Conservation (phyloP, 2,888 invertebrate genomes). For the Isoperla grammatica region DNA sequence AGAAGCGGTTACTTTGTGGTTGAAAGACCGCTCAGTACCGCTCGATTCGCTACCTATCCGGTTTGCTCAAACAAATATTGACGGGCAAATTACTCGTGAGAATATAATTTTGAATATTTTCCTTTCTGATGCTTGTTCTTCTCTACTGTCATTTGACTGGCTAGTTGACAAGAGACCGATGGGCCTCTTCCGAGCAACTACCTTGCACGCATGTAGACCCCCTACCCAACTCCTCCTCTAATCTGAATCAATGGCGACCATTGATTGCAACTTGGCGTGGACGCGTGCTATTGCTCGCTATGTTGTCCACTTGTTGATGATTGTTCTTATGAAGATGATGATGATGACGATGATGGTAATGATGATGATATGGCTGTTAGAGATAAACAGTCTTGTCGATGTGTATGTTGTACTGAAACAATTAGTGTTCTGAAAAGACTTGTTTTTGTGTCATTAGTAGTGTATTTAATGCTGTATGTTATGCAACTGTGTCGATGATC, state of each 20-base stretch:
- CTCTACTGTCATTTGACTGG: too few relatives aligned
- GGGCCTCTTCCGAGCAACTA: too few relatives aligned
- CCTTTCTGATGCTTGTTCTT: too few relatives aligned
- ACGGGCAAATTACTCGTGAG: conserved; percentile 28
- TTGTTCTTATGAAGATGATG: background rate
- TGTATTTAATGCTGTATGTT: conserved; percentile 21
- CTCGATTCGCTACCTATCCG: background rate
- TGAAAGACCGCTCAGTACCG: conserved; percentile 16
- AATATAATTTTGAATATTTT: conserved; percentile 18
- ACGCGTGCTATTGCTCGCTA: conserved; percentile 4
- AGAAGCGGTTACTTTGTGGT: conserved; percentile 23
- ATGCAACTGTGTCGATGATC: conserved; percentile 33
- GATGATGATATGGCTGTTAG: conserved; percentile 7
- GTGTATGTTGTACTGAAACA: conserved; percentile 9
- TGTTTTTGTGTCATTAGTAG: conserved; percentile 22
- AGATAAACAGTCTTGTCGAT: conserved; percentile 3
- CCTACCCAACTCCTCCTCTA: background rate
- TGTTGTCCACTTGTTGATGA: background rate
- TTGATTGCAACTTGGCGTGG: conserved; percentile 10
- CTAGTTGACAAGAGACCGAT: too few relatives aligned
- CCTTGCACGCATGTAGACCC: background rate
- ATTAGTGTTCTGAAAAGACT: conserved; percentile 25
- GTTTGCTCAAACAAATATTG: conserved; percentile 26
- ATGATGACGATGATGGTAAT: background rate
- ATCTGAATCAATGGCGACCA: background rate